phyloP scores from a whole-genome alignment of 2,797 vertebrate species.

The Coranthus polyacanthus region DNA sequence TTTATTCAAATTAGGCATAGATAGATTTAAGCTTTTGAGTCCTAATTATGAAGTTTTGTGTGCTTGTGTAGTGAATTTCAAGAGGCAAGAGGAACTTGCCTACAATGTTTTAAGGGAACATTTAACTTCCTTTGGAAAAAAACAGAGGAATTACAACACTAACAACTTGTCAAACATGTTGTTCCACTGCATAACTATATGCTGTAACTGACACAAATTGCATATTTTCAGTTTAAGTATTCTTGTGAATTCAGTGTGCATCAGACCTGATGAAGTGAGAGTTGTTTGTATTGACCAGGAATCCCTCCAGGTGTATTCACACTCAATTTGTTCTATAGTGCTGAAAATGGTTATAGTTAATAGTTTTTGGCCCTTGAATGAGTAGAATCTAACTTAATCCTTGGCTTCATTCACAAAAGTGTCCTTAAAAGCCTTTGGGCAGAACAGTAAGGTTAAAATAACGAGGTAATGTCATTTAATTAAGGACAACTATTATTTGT shows the following conservation, averaged over 20 bases:
- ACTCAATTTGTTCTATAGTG: slow-evolving; percentile 9
- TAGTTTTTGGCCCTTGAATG: slow-evolving; percentile 14
- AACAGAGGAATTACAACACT: slow-evolving; percentile 18
- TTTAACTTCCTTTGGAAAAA: background rate
- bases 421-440: slow-evolving; percentile 6
- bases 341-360: too few relatives aligned
- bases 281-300: slow-evolving; percentile 60
- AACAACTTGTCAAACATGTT: slow-evolving; percentile 15
- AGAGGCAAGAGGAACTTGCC: background rate
- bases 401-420: slow-evolving; percentile 13
- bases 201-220: slow-evolving; percentile 17
- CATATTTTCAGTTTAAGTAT: slow-evolving; percentile 30
- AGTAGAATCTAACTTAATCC: slow-evolving; percentile 14
- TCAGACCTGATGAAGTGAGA: slow-evolving; percentile 41
- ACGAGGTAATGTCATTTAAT: too few relatives aligned
- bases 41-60: slow-evolving; percentile 19
- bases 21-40: slow-evolving; percentile 10
- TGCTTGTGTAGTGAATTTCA: slow-evolving; percentile 13
- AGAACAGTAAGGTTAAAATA: background rate
- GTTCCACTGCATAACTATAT: background rate
- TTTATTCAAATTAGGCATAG: too few relatives aligned
- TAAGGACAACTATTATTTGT: too few relatives aligned
- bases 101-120: slow-evolving; percentile 12
- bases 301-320: slow-evolving; percentile 16
- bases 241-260: slow-evolving; percentile 7